Evolutionary conservation across 2,113 vertebrate species (phyloP).

Genomic region (Machaerirhynchus nigripectus): DNA sequence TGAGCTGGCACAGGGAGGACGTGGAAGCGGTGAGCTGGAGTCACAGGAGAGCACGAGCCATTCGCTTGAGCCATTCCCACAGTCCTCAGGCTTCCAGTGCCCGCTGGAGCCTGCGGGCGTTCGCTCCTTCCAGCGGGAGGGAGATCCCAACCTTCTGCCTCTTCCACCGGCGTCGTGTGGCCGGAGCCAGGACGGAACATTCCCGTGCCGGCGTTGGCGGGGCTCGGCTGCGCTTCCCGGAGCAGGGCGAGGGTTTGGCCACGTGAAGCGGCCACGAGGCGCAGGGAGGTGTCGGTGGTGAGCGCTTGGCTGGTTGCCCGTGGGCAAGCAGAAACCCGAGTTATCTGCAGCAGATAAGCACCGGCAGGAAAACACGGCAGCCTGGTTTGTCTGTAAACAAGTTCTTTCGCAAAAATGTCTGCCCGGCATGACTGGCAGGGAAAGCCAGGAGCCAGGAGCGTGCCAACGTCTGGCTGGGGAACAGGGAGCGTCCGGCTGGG

Average conservation of each 20-base stretch:
- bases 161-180: fast-evolving
- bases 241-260: background rate
- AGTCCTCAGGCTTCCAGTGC: background rate
- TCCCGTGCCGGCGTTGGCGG: fast-evolving
- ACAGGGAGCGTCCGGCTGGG: background rate
- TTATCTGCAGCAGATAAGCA: slow-evolving; percentile 18
- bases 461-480: background rate
- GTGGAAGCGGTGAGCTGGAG: background rate
- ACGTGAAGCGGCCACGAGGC: background rate
- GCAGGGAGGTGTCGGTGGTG: background rate
- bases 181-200: fast-evolving
- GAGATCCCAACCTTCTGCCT: background rate
- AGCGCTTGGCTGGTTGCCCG: background rate
- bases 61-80: background rate
- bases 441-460: background rate
- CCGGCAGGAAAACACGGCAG: background rate
- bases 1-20: background rate
- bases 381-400: background rate
- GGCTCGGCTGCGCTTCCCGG: background rate
- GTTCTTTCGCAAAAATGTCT: background rate
- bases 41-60: background rate
- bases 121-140: background rate
- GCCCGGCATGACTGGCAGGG: background rate
- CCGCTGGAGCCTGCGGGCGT: background rate
- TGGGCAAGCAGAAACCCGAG: background rate